Conservation (phyloP, 2,113 vertebrate genomes). For the Calyptommatus sinebrachiatus region DNA sequence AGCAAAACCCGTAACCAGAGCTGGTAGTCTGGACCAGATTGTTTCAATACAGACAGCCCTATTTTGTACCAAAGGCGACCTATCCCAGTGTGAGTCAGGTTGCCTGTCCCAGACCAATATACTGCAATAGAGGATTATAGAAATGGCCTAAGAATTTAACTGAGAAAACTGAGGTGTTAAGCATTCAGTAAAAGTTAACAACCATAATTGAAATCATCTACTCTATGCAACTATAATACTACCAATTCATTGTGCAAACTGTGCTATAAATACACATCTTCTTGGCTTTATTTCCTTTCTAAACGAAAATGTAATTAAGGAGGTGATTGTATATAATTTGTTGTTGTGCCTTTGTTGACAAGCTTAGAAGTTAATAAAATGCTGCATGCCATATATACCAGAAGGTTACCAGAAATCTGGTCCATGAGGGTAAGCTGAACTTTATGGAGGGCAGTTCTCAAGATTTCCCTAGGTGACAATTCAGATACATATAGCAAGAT, state of each 20-base stretch:
- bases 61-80: no score
- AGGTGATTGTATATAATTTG: constrained; percentile 16
- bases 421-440: constrained; percentile 28
- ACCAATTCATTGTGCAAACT: not conserved
- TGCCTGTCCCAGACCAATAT: no score
- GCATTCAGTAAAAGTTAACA: not conserved
- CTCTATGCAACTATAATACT: not conserved
- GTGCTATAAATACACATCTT: constrained; percentile 1
- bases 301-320: constrained; percentile 21
- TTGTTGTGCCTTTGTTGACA: constrained; percentile 13
- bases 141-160: not conserved
- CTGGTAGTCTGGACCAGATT: no score
- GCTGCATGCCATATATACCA: constrained; percentile 15
- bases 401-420: not conserved
- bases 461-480: constrained; percentile 38
- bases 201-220: not conserved
- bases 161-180: constrained; percentile 2
- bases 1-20: no score
- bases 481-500: constrained; percentile 26
- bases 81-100: no score
- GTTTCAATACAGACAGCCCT: no score
- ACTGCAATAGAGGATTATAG: no score
- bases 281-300: constrained; percentile 1
- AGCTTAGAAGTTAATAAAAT: constrained; percentile 31
- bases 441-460: constrained; percentile 19